These are phyloP conservation scores for Hetaerina titia DNA, from an alignment of 2,888 invertebrate genomes.

Conservation along the genomic window DNA sequence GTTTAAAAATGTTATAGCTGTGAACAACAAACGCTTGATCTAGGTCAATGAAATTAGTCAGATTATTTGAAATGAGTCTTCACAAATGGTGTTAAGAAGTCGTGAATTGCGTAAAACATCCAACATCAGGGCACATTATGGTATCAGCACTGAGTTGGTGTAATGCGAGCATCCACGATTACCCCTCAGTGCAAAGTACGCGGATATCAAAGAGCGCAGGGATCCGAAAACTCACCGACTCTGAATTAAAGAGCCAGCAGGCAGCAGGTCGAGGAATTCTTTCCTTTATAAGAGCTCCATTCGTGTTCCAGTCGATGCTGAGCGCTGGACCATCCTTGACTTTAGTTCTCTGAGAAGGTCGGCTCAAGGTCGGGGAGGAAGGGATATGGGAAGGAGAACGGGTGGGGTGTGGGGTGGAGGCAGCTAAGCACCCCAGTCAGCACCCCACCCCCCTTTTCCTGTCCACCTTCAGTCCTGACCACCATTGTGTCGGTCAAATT, in stretches of 20 bases:
- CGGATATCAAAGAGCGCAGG: not conserved
- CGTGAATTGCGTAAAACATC: too few species aligned
- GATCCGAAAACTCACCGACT: not conserved
- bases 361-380: not conserved
- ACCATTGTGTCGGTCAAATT: not conserved
- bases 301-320: not conserved
- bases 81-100: too few species aligned
- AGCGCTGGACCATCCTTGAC: slow-evolving; percentile 39
- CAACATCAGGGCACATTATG: too few species aligned
- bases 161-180: too few species aligned
- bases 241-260: not conserved
- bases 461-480: not conserved
- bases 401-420: not conserved
- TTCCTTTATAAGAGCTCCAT: not conserved
- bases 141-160: too few species aligned
- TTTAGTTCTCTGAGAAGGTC: slow-evolving; percentile 20
- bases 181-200: not conserved
- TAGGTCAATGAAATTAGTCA: too few species aligned
- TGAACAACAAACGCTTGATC: too few species aligned
- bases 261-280: not conserved
- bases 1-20: too few species aligned
- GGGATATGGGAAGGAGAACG: not conserved
- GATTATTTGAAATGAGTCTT: too few species aligned
- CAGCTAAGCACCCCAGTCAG: not conserved
- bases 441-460: not conserved